Percentiles rank a stretch among this genome's conserved stretches.
Evolutionary conservation across 2,888 invertebrate genomes (phyloP).

Genomic region (Chaetoderma sp.): DNA sequence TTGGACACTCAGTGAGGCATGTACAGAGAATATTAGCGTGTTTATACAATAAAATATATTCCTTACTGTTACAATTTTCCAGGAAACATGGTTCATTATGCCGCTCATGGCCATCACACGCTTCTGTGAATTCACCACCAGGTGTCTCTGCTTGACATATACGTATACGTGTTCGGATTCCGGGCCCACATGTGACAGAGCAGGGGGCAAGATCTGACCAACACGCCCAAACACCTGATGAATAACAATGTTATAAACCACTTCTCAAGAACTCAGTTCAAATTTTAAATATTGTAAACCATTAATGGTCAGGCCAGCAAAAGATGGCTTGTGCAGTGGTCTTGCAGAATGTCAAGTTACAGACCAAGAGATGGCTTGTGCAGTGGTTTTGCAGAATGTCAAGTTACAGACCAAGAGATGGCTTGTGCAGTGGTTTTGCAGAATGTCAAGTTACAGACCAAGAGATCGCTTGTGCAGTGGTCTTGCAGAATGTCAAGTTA

Average conservation of each 20-base stretch:
- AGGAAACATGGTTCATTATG: slow-evolving; percentile 40
- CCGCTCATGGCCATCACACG: slow-evolving; percentile 45
- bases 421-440: no score
- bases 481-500: no score
- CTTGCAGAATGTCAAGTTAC: no score
- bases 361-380: no score
- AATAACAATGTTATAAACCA: slow-evolving; percentile 7
- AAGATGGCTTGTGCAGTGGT: no score
- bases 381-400: no score
- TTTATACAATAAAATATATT: not conserved
- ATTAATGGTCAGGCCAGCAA: no score
- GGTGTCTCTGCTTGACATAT: slow-evolving; percentile 72
- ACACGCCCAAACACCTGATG: slow-evolving; percentile 74
- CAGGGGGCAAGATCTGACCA: slow-evolving; percentile 90
- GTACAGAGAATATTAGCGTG: not conserved
- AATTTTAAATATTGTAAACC: no score
- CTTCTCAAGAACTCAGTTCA: not conserved
- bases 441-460: no score
- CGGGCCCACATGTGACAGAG: slow-evolving; percentile 80
- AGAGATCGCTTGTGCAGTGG: no score
- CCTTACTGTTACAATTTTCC: slow-evolving; percentile 46
- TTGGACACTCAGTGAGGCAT: not conserved
- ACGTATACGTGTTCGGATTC: slow-evolving; percentile 78
- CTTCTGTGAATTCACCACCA: slow-evolving; percentile 38
- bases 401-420: no score